These are phyloP conservation scores for Drosophila miranda DNA, from an alignment of 1,140 invertebrate genomes.

Conservation along the genomic window DNA sequence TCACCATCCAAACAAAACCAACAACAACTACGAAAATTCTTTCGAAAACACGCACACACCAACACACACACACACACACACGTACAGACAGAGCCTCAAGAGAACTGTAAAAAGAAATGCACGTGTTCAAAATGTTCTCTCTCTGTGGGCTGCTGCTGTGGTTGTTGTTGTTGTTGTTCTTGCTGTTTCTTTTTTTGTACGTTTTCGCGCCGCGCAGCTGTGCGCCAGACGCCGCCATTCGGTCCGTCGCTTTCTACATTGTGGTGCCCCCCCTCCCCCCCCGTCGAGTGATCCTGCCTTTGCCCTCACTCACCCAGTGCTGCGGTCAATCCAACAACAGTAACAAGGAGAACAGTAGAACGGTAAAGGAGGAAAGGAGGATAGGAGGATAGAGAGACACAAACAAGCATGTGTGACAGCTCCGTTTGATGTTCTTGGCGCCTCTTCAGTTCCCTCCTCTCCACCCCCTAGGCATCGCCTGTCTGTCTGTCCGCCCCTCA, in stretches of 20 bases:
- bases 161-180: conserved; percentile 23
- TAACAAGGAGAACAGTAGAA: conserved; percentile 15
- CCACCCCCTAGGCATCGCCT: conserved; percentile 1
- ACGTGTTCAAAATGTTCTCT: conserved; percentile 78
- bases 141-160: conserved; percentile 49
- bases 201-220: conserved; percentile 71
- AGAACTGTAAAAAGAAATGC: conserved; percentile 73
- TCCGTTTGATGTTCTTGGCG: conserved; percentile 71
- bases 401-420: conserved; percentile 29
- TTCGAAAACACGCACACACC: conserved; percentile 59
- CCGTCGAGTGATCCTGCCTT: conserved; percentile 3
- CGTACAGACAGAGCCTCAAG: conserved; percentile 22
- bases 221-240: conserved; percentile 69
- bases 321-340: conserved; percentile 48
- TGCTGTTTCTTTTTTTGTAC: conserved; percentile 60
- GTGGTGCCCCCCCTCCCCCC: conserved; percentile 10
- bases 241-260: conserved; percentile 69
- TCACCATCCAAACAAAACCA: conserved; percentile 54
- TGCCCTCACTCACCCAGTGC: conserved; percentile 30
- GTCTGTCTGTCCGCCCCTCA: conserved; percentile 1
- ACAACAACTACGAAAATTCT: conserved; percentile 54
- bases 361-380: not conserved
- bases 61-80: not conserved
- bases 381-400: conserved; percentile 2
- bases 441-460: conserved; percentile 41